Percentiles rank a stretch among this genome's conserved stretches.
Conservation (phyloP, 2,113 vertebrate species). For the Myocastor coypus region DNA sequence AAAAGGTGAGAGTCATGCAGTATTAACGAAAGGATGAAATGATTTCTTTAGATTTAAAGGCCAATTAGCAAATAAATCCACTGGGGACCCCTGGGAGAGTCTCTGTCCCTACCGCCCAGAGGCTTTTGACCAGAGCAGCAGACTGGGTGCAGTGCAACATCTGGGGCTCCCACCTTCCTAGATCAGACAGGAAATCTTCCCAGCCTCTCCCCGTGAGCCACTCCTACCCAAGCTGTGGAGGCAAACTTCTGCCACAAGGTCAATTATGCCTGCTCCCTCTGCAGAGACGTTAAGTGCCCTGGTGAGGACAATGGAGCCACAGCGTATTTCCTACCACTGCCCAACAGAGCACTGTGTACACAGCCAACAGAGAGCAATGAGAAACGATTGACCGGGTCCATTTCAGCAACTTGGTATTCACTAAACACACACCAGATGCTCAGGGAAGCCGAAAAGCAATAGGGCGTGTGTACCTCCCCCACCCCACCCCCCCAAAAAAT, state of each 20-base stretch:
- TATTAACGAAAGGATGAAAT: slow-evolving; percentile 78
- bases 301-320: background rate
- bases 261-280: background rate
- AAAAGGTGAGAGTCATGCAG: slow-evolving; percentile 72
- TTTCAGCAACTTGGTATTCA: background rate
- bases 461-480: background rate
- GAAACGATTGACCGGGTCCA: background rate
- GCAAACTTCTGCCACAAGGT: background rate
- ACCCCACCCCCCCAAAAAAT: background rate
- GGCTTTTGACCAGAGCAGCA: slow-evolving; percentile 25
- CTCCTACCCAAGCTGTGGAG: background rate
- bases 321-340: background rate
- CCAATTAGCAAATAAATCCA: slow-evolving; percentile 79
- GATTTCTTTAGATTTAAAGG: slow-evolving; percentile 75
- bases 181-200: background rate
- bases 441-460: background rate
- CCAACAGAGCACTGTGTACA: background rate
- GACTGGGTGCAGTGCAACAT: background rate
- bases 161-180: background rate
- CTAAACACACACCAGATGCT: background rate
- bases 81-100: slow-evolving; percentile 67
- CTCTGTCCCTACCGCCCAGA: background rate
- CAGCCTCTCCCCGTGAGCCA: background rate
- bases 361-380: background rate
- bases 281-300: background rate